A percentile compares a stretch with the other conserved stretches of the same genome.
Evolutionary conservation across 2,113 vertebrate species (phyloP).

Genomic region (Malurus elegans): DNA sequence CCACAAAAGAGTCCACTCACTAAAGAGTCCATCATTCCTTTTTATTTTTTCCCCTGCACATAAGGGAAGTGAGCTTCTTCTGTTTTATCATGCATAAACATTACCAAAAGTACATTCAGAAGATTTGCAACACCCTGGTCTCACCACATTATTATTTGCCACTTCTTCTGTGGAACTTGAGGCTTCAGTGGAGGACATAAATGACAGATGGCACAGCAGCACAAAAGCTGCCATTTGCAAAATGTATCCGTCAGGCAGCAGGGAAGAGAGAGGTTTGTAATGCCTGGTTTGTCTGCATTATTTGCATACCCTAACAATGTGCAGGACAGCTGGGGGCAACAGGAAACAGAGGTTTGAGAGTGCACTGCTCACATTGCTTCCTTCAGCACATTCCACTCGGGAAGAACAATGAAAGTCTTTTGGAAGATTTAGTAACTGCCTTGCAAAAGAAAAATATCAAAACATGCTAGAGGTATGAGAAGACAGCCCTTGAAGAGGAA

Average conservation of each 20-base stretch:
- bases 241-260: constrained; percentile 7
- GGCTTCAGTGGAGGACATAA: neutral
- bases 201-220: neutral
- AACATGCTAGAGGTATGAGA: neutral
- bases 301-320: neutral
- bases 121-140: neutral
- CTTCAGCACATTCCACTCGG: constrained; percentile 38
- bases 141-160: neutral
- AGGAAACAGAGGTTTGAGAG: constrained; percentile 65
- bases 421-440: constrained; percentile 1
- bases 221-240: constrained; percentile 20
- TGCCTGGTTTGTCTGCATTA: constrained; percentile 1
- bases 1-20: neutral
- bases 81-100: neutral
- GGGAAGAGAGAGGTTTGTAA: neutral
- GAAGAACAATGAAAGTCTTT: constrained; percentile 51
- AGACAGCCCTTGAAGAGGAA: neutral
- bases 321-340: constrained; percentile 2
- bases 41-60: neutral
- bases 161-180: neutral
- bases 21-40: neutral
- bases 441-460: constrained; percentile 17
- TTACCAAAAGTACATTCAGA: neutral
- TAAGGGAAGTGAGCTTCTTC: neutral
- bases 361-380: constrained; percentile 67